These are phyloP conservation scores for Acinonyx jubatus DNA, from an alignment of 2,113 vertebrate species.

Conservation along the genomic window DNA sequence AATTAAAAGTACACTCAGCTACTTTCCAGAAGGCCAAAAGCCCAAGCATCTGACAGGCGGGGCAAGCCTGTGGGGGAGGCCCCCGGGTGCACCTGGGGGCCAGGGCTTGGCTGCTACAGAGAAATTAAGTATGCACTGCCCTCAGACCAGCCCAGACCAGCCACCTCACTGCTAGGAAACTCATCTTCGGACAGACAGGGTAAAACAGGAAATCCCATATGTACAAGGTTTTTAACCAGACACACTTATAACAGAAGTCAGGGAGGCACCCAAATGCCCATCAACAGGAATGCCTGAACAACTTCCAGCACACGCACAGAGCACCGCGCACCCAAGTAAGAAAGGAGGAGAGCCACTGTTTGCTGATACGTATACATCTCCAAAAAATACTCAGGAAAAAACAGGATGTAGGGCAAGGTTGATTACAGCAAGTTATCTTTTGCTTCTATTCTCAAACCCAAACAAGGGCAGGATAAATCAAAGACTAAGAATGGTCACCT, in stretches of 20 bases:
- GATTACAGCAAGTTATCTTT: background rate
- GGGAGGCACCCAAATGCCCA: background rate
- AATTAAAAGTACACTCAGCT: background rate
- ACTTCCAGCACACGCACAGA: rapidly evolving
- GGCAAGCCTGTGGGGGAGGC: background rate
- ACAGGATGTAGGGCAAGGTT: background rate
- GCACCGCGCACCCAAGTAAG: rapidly evolving
- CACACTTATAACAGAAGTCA: background rate
- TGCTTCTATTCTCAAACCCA: background rate
- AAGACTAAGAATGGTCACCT: too few species aligned
- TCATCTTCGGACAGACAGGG: rapidly evolving
- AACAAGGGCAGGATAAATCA: background rate
- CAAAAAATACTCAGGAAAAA: background rate
- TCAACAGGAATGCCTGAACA: rapidly evolving
- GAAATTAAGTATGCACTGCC: rapidly evolving
- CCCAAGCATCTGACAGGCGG: rapidly evolving
- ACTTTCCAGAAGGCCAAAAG: background rate
- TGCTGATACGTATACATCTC: background rate
- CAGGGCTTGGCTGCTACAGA: rapidly evolving
- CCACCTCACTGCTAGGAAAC: background rate
- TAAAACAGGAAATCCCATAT: rapidly evolving
- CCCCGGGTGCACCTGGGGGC: rapidly evolving
- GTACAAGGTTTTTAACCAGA: background rate
- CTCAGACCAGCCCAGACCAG: too few species aligned
- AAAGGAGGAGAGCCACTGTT: rapidly evolving